Conservation (phyloP, 2,888 invertebrate species). For the Alloscopus bannaensis region DNA sequence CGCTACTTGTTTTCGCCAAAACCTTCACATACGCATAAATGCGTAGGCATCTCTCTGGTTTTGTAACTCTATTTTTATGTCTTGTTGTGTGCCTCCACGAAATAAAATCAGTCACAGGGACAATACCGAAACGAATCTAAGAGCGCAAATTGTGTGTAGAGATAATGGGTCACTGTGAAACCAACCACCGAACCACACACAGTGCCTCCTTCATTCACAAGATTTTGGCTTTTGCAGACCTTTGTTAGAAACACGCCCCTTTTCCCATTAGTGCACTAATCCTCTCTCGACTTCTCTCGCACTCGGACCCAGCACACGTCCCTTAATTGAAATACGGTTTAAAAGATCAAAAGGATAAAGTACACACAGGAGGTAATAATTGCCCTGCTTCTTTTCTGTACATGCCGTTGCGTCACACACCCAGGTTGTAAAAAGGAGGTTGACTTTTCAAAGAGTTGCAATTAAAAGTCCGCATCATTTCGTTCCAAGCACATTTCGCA, state of each 20-base stretch:
- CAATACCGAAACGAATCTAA: neutral
- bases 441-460: constrained; percentile 26
- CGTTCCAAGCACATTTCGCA: no score
- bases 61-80: no score
- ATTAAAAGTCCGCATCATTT: constrained; percentile 16
- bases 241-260: no score
- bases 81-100: no score
- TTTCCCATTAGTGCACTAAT: no score
- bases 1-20: constrained; percentile 16
- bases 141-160: neutral
- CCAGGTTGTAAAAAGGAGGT: neutral
- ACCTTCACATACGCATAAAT: neutral
- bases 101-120: no score
- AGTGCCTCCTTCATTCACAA: neutral
- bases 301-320: no score
- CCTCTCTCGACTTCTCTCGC: no score
- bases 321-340: no score
- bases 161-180: neutral
- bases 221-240: neutral
- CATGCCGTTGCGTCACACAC: neutral
- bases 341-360: no score
- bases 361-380: neutral
- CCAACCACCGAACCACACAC: neutral
- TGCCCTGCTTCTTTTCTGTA: neutral
- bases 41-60: neutral